Base-by-base conservation (phyloP, 2,113 vertebrate species). In the Lepisosteus osseus region DNA sequence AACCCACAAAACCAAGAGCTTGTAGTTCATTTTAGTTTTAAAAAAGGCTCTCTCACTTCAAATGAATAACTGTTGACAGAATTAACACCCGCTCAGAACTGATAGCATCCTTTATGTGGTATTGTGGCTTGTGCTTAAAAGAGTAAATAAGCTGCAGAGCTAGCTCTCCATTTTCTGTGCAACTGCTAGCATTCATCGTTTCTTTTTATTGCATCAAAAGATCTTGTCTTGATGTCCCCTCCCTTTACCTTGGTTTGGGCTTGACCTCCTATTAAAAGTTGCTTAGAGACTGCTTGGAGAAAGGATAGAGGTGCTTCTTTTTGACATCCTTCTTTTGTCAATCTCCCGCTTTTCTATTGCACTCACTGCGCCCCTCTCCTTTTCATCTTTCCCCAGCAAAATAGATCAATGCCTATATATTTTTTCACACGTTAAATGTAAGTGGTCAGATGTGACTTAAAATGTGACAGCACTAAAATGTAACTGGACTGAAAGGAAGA, bases 231-330 rank as follows among this genome's bases (percentile, higher is more conserved):
- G 82, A 79, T 87, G 89, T 89, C 83, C 84, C 78, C 71, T 90
- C 80, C 84, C 84, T 94, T 89, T 87, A 85, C 91, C 90, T 91
- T 90, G 89, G 89, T 86, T 90, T 93, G 81, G 77, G 82, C 79
- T 88, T 94, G 92, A 95, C 95, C 95, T 95, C 95, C 95, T 93
- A 95, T 97, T 97, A 91, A 95, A 95, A 97, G 94, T 97, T 97
- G 95, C 96, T 94, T 96, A 87, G 95, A 95, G 94, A 98, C 96
- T 94, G 92, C 92, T 90, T 81, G 84, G 92, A 85, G 78, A 95
- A 90, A 86, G 90, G 88, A 78, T 78, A 73, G 81, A 76, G 79
- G 76, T 83, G 82, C 83, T 83, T 87, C 79, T 88, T 66, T 72
- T 86, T 89, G 87, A 90, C 85, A 92, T 90, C 86, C 90, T 80